Evolutionary conservation across 2,797 vertebrate genomes (phyloP), one percentile per base, ranked within the genome.

Genomic region (Rhinichthys osculus): DNA sequence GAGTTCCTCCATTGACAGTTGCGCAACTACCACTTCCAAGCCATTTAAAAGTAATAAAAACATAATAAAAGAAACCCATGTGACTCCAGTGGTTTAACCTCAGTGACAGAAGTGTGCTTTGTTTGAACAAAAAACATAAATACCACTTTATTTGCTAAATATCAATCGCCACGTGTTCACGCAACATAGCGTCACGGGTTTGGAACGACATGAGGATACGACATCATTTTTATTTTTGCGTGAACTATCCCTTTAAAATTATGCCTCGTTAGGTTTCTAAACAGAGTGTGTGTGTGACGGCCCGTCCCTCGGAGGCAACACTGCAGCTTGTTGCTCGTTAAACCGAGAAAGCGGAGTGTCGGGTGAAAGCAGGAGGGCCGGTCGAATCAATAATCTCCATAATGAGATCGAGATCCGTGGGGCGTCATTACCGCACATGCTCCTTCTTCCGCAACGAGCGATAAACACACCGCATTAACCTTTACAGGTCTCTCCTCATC

Each of bases 351-450:
- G 64, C 74, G n/a, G 85, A 85, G 72, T 84, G 69, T 86, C 27
- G 50, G 42, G 42, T 11, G 66, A 80, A 81, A 88, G 91, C 93
- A 93, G 93, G 93, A 91, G 91, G 92, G 90, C 91, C 76, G 90
- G 91, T 90, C 90, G 88, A 95, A 95, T 96, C 94, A 95, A 95
- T 95, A 95, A 93, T 85, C 86, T 90, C 91, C 92, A 93, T 96
- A 95, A 96, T 96, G 94, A 95, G 94, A 95, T 35, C 35, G 35
- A 35, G 35, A 35, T 95, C 92, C 92, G 91, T 92, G 90, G 92
- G 93, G 92, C 91, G 93, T 93, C 91, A 91, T 94, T 92, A 93
- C 64, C 3, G 83, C 79, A 50, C 74, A 85, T 81, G 72, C 82
- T 88, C 91, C 84, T 78, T 93, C 92, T 92, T 93, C 92, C 90